Percentiles rank a stretch among this genome's conserved stretches.
These are phyloP conservation scores for Stratiomys singularior DNA, from an alignment of 2,888 invertebrate genomes.

Conservation along the genomic window DNA sequence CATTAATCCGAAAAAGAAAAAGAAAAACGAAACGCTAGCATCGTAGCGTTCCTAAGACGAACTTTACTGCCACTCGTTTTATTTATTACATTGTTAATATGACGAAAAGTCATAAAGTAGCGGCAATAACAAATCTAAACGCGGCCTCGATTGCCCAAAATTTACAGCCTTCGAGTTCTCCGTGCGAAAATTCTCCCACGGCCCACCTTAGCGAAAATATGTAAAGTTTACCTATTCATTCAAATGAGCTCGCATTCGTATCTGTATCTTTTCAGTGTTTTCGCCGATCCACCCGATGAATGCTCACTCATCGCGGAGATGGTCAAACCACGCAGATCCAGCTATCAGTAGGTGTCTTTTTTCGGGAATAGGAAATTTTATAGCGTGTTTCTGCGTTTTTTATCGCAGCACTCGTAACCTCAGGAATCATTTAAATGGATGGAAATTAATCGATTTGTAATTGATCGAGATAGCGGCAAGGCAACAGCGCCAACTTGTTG, in stretches of 20 bases:
- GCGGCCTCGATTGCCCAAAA: constrained; percentile 2
- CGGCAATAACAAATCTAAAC: constrained; percentile 11
- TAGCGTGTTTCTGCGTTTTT: constrained; percentile 18
- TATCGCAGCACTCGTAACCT: background rate
- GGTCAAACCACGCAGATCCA: too few relatives aligned
- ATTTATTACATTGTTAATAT: constrained; percentile 38
- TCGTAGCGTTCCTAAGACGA: background rate
- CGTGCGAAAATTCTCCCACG: constrained; percentile 45
- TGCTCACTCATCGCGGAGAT: background rate
- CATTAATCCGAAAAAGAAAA: too few relatives aligned
- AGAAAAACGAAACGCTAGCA: background rate
- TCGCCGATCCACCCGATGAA: background rate
- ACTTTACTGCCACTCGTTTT: background rate
- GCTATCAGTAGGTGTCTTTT: constrained; percentile 23
- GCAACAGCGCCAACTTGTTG: constrained; percentile 23
- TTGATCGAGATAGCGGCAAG: constrained; percentile 19
- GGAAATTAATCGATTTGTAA: constrained; percentile 45
- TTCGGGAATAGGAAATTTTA: constrained; percentile 26
- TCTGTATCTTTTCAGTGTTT: too few relatives aligned
- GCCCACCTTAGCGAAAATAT: constrained; percentile 28
- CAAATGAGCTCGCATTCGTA: constrained; percentile 16
- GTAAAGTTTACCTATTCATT: constrained; percentile 35
- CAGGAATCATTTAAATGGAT: constrained; percentile 37
- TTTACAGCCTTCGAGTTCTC: constrained; percentile 23
- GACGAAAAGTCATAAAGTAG: constrained; percentile 37